A percentile compares a stretch with the other conserved stretches of the same genome.
Conservation (phyloP, 2,888 invertebrate species). For the Pyrgus malvae region DNA sequence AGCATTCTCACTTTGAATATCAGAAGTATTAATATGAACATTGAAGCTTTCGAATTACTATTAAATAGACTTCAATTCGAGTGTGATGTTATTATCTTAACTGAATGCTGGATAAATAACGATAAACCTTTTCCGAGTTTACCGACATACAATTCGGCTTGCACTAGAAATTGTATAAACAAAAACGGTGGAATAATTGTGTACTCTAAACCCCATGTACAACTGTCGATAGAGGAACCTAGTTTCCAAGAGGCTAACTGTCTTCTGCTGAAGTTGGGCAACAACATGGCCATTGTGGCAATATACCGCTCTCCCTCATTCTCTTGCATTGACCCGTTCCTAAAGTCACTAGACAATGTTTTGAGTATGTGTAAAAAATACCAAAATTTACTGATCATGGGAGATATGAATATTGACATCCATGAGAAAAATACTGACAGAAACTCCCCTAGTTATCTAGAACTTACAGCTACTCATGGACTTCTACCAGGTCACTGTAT, state of each 20-base stretch:
- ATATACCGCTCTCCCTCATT: background rate
- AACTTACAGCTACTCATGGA: background rate
- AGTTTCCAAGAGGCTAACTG: background rate
- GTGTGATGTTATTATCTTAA: background rate
- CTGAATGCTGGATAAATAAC: background rate
- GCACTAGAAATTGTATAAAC: background rate
- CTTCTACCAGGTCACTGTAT: background rate
- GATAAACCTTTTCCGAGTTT: background rate
- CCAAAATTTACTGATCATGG: background rate
- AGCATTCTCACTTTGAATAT: background rate
- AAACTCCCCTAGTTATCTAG: background rate
- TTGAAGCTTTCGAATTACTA: background rate
- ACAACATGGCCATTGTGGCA: background rate
- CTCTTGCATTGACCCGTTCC: background rate
- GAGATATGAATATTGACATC: background rate
- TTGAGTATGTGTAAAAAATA: background rate
- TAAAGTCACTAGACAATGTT: background rate
- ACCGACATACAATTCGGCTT: background rate
- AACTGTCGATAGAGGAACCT: background rate
- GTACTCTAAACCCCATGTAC: background rate
- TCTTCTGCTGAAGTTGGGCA: background rate
- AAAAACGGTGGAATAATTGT: constrained; percentile 1
- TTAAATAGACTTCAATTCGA: background rate
- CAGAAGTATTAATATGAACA: background rate
- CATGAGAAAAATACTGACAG: background rate